These are phyloP conservation scores for Carassius carassius DNA, from an alignment of 2,113 vertebrate genomes.

Conservation along the genomic window DNA sequence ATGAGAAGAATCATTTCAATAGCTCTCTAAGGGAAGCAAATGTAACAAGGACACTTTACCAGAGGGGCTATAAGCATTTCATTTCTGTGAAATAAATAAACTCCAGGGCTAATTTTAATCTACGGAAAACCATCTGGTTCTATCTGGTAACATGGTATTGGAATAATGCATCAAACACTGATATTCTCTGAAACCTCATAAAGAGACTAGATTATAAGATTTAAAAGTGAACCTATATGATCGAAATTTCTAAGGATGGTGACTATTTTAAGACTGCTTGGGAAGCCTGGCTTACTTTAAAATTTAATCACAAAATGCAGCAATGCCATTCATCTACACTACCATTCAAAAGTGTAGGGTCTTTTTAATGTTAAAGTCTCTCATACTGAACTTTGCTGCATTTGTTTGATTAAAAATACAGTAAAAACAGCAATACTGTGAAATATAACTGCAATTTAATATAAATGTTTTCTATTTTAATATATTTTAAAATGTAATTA, in stretches of 20 bases:
- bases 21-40: neutral
- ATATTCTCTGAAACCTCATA: neutral
- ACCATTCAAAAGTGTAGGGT: neutral
- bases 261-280: neutral
- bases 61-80: constrained; percentile 1
- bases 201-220: neutral
- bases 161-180: neutral
- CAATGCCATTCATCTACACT: neutral
- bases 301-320: neutral
- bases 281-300: neutral
- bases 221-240: too few species aligned
- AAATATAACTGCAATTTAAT: neutral
- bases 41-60: neutral
- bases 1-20: neutral
- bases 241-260: neutral
- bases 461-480: neutral
- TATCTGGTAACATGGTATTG: too few species aligned
- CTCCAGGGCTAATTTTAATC: neutral
- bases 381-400: neutral
- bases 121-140: neutral
- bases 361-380: neutral
- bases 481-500: neutral
- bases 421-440: neutral
- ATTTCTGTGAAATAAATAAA: neutral
- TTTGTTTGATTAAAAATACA: constrained; percentile 12